Evolutionary conservation across 2,113 vertebrate species (phyloP).

Genomic region (Phaethon lepturus): DNA sequence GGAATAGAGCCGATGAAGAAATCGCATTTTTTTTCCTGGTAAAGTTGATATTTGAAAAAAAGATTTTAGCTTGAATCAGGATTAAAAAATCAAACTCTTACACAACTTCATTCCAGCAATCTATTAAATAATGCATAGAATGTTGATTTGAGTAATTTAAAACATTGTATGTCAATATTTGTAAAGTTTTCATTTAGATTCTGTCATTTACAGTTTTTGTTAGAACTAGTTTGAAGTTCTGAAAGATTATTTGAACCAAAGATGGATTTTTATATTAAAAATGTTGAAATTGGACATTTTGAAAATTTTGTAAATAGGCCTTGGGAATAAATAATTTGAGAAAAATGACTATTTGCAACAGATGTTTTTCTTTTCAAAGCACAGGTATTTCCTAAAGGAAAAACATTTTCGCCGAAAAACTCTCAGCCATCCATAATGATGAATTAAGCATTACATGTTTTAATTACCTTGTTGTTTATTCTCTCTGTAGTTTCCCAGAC

Average conservation of each 20-base stretch:
- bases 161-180: background rate
- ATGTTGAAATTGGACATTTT: background rate
- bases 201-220: background rate
- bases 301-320: background rate
- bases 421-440: background rate
- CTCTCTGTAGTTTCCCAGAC: slow-evolving; percentile 2
- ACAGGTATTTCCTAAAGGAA: background rate
- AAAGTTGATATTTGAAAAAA: background rate
- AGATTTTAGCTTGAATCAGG: background rate
- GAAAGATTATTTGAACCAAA: background rate
- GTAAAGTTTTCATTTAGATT: background rate
- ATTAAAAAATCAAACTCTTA: background rate
- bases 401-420: background rate
- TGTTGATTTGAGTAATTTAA: background rate
- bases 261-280: background rate
- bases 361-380: background rate
- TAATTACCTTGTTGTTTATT: slow-evolving; percentile 46
- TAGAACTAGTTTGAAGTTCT: background rate
- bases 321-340: background rate
- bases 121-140: background rate
- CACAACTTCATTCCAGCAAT: background rate
- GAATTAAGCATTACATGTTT: background rate
- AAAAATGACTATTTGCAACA: background rate
- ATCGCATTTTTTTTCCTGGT: background rate
- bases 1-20: background rate